Conservation (phyloP, 1,140 invertebrate genomes). For the Danaus plexippus region DNA sequence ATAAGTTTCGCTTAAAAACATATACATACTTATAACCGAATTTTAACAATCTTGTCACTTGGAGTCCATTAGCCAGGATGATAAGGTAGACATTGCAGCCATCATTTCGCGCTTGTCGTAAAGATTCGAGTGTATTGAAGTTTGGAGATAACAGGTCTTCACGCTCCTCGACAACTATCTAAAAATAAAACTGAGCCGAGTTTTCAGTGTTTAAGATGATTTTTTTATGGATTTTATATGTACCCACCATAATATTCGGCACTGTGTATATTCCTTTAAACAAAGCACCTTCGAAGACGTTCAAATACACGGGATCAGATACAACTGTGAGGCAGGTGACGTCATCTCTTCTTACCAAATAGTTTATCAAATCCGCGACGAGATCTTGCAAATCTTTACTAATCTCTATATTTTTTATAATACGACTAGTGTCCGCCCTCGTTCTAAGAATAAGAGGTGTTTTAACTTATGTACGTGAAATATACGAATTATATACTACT, state of each 20-base stretch:
- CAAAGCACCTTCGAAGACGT: constrained; percentile 63
- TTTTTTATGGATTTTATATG: neutral
- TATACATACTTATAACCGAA: constrained; percentile 77
- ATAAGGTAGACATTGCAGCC: constrained; percentile 82
- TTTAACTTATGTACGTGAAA: constrained; percentile 3
- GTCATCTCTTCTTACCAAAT: constrained; percentile 28
- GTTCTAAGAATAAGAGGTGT: constrained; percentile 1
- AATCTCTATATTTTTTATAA: constrained; percentile 34
- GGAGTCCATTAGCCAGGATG: constrained; percentile 79
- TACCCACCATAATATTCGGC: constrained; percentile 71
- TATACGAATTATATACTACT: constrained; percentile 10
- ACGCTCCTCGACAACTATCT: constrained; percentile 76
- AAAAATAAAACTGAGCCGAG: constrained; percentile 10
- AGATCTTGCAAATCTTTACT: constrained; percentile 43
- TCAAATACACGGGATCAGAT: constrained; percentile 68
- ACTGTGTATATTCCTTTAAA: constrained; percentile 53
- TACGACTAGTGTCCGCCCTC: constrained; percentile 22
- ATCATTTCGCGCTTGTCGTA: constrained; percentile 73
- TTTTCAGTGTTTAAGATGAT: neutral
- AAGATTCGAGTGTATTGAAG: constrained; percentile 67
- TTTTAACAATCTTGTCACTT: constrained; percentile 76
- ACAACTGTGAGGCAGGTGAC: constrained; percentile 68
- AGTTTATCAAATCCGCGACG: constrained; percentile 43
- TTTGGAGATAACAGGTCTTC: constrained; percentile 78
- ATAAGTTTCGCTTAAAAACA: constrained; percentile 1